Conservation (phyloP, 2,797 vertebrate species). For the Scolopax rusticola region DNA sequence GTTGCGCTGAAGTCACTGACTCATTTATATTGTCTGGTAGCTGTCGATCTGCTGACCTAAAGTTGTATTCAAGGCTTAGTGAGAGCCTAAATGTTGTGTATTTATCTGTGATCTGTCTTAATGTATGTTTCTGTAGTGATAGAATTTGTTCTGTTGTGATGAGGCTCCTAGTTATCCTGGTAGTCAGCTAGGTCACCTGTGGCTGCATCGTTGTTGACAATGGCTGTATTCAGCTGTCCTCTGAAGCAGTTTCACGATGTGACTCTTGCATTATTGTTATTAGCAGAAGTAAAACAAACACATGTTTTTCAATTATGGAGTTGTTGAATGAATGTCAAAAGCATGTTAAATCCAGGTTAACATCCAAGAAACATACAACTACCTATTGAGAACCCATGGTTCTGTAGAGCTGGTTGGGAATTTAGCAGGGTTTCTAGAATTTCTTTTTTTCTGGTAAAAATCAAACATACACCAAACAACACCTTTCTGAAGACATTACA, state of each 20-base stretch:
- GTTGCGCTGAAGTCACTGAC: background rate
- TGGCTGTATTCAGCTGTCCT: rapidly evolving
- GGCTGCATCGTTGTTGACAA: rapidly evolving
- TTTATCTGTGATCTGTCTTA: background rate
- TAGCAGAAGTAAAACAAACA: background rate
- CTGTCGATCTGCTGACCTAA: background rate
- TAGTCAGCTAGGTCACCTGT: background rate
- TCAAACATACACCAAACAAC: background rate
- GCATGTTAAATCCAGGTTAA: background rate
- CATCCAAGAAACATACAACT: background rate
- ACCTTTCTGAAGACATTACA: background rate
- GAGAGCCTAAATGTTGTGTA: background rate
- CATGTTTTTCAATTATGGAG: background rate
- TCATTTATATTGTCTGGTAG: background rate
- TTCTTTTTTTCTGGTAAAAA: background rate
- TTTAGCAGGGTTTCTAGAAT: background rate
- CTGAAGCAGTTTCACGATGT: background rate
- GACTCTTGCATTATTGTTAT: background rate
- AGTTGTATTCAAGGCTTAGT: background rate
- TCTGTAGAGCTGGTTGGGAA: background rate
- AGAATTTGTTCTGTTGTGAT: background rate
- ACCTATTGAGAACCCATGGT: background rate
- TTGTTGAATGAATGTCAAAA: background rate
- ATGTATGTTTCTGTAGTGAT: background rate
- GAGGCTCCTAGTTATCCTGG: background rate